phyloP scores from a whole-genome alignment of 2,888 invertebrate genomes.

The Eristalinus aeneus region DNA sequence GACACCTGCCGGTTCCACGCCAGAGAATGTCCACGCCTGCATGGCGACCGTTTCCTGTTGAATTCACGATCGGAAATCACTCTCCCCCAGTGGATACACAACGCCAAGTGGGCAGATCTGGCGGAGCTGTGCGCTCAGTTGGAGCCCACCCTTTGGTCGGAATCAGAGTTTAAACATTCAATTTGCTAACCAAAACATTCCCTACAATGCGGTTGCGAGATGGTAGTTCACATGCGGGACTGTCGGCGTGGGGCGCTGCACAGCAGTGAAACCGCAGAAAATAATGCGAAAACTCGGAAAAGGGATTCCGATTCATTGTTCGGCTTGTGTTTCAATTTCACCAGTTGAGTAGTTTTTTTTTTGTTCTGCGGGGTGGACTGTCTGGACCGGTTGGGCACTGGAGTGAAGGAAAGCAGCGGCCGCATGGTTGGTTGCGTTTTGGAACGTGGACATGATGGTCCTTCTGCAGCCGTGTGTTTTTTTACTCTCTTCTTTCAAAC shows the following conservation, averaged over 20 bases:
- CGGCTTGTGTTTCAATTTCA: constrained; percentile 7
- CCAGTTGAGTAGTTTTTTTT: background rate
- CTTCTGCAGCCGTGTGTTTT: background rate
- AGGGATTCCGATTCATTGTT: constrained; percentile 34
- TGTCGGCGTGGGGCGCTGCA: background rate
- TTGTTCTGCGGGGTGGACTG: background rate
- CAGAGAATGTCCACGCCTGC: constrained; percentile 52
- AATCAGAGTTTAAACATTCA: constrained; percentile 43
- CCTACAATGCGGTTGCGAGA: constrained; percentile 29
- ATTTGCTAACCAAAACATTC: constrained; percentile 53
- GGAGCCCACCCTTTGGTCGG: background rate
- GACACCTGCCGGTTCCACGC: constrained; percentile 52
- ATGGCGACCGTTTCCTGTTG: constrained; percentile 52
- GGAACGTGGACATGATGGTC: constrained; percentile 31
- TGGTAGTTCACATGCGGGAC: constrained; percentile 10
- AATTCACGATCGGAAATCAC: constrained; percentile 46
- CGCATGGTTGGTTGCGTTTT: constrained; percentile 53
- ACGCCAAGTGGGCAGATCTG: background rate
- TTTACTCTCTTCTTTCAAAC: background rate
- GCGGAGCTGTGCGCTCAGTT: background rate
- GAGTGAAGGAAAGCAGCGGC: constrained; percentile 24
- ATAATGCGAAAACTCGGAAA: constrained; percentile 20
- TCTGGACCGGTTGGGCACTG: constrained; percentile 38
- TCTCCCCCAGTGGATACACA: background rate
- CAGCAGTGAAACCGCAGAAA: constrained; percentile 35